Evolutionary conservation across 2,113 vertebrate species (phyloP), one percentile per base, ranked within the genome.

Genomic region (Boulengeromyrus knoepffleri): DNA sequence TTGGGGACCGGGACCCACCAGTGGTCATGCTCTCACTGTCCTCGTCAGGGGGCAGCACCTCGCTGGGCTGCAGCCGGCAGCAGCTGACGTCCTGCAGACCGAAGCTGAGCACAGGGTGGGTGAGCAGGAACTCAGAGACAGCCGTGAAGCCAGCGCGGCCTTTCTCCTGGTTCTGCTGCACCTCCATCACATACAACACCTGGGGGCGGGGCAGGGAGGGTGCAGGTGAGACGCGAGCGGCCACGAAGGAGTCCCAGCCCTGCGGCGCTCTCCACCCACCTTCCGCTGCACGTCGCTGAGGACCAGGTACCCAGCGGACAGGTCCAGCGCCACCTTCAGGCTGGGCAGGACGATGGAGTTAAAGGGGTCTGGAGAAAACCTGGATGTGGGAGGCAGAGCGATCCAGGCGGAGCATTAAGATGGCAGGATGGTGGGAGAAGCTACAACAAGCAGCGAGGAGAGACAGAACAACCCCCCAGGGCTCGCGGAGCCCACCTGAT

Each of bases 151-250:
- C 97, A 46, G 99, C 98, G 45, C 95, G 96, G 53, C 98, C 99
- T 31, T 97, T 97, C 19, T 98, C 98, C 93, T 98, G 96, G 92
- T 99, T 98, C 95, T 99, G 99, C 47, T 96, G 94, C 89, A 99
- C 94, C 93, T 99, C 98, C 98, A 99, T 99, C 93, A 99, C 98
- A 1, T 99, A 99, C 42, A 99, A 95, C 24, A 99, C 99, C 99
- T 99, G 93, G 17, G 19, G 89, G 58, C 21, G 24, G 0, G 5
- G 3, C 13, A 42, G 21, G 53, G 36, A 5, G 24, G 50, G 31
- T 0, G n/a, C 4, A 3, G 2, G 8, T 87, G n/a, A 70, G 62
- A 31, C 10, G 24, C 9, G 3, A 3, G 83, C 21, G 0, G 80
- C 7, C 42, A 2, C 2, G 0, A 45, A 31, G 47, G n/a, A 19